Percentiles rank a stretch among this genome's conserved stretches.
These are phyloP conservation scores for Eurystomus glaucurus DNA, from an alignment of 2,797 vertebrate species.

Conservation along the genomic window DNA sequence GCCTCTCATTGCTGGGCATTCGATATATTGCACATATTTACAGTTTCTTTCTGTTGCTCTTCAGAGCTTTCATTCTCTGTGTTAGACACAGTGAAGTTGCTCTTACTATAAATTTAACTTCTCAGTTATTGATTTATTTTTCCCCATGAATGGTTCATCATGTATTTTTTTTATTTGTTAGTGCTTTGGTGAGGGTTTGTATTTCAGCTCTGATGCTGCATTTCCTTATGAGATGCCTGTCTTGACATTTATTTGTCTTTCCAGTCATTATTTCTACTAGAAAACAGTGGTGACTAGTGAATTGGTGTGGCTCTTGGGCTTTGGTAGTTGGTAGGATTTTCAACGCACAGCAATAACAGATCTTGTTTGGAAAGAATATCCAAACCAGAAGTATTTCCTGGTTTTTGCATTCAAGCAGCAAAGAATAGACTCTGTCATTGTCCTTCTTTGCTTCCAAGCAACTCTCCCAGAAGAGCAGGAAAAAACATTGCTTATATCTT, in stretches of 20 bases:
- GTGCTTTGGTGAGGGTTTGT: not conserved
- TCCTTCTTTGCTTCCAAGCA: not conserved
- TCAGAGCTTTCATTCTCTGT: not conserved
- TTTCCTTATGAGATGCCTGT: constrained; percentile 24
- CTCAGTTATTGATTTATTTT: constrained; percentile 29
- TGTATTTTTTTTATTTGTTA: constrained; percentile 15
- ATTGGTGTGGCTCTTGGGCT: constrained; percentile 14
- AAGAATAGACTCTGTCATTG: not conserved
- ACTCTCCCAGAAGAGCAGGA: not conserved
- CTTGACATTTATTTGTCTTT: constrained; percentile 56
- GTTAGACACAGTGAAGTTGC: not conserved
- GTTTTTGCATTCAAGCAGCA: not conserved
- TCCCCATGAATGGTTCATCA: not conserved
- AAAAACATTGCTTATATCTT: not conserved
- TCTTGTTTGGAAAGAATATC: constrained; percentile 1
- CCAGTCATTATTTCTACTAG: constrained; percentile 23
- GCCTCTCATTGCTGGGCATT: not conserved
- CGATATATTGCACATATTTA: not conserved
- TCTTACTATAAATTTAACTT: constrained; percentile 29
- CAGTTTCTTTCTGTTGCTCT: not conserved
- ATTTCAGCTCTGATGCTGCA: not conserved
- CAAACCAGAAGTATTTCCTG: not conserved
- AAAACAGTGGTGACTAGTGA: not conserved
- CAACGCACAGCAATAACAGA: not conserved
- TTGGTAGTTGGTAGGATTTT: constrained; percentile 43